phyloP scores from a whole-genome alignment of 2,888 invertebrate genomes.

The Rotaria macrura region DNA sequence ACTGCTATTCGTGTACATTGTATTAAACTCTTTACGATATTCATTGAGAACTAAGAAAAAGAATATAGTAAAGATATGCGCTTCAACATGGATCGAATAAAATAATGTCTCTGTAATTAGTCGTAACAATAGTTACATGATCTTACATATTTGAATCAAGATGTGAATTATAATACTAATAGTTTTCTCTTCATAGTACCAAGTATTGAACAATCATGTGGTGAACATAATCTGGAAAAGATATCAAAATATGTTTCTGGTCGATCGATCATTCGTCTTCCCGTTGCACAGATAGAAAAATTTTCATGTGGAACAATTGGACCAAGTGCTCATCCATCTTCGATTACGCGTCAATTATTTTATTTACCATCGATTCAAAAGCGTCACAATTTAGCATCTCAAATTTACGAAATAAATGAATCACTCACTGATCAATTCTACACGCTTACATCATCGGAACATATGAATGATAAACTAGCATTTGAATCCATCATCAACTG shows the following conservation, averaged over 20 bases:
- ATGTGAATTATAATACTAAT: not conserved
- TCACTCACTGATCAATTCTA: slow-evolving; percentile 6
- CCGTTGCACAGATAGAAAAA: not conserved
- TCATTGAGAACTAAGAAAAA: too few species aligned
- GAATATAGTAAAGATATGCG: too few species aligned
- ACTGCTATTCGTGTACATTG: too few species aligned
- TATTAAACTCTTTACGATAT: too few species aligned
- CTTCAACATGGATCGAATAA: too few species aligned
- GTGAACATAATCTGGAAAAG: not conserved
- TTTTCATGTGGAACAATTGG: not conserved
- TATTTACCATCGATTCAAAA: not conserved
- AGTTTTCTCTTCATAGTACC: not conserved
- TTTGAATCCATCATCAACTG: not conserved
- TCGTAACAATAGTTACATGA: too few species aligned
- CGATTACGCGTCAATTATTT: not conserved
- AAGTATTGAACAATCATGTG: not conserved
- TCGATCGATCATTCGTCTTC: not conserved
- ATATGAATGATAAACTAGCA: not conserved
- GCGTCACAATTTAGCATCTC: not conserved
- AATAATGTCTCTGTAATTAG: too few species aligned
- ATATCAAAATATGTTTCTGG: not conserved
- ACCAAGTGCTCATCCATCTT: not conserved
- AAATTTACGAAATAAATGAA: not conserved
- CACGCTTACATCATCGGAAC: not conserved
- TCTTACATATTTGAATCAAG: too few species aligned